Conservation (phyloP, 2,797 vertebrate species). For the Benthosema pterotum region DNA sequence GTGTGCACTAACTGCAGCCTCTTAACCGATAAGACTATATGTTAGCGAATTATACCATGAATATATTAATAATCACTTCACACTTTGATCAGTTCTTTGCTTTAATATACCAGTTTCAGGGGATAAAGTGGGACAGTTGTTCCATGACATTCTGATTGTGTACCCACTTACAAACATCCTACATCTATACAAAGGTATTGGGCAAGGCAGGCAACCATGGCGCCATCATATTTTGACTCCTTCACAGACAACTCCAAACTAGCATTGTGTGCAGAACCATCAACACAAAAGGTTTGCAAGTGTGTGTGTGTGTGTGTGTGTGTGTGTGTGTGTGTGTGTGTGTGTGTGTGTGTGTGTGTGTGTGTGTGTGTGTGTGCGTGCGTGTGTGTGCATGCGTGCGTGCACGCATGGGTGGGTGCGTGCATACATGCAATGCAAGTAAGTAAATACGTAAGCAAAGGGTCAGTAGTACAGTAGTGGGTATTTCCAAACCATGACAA, state of each 20-base stretch:
- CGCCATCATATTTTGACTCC: slow-evolving; percentile 63
- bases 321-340: no score
- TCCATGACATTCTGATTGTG: not conserved
- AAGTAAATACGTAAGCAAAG: slow-evolving; percentile 35
- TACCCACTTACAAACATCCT: not conserved
- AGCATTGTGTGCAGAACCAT: slow-evolving; percentile 54
- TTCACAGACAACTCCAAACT: slow-evolving; percentile 46
- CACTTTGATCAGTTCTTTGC: not conserved
- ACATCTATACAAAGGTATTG: slow-evolving; percentile 51
- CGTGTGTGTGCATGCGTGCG: no score
- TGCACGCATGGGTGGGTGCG: no score
- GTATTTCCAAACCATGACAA: no score
- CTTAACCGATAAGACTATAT: no score
- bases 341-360: no score
- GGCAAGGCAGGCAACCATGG: slow-evolving; percentile 37
- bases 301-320: no score
- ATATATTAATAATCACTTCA: not conserved
- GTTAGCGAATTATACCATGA: not conserved
- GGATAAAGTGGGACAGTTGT: not conserved
- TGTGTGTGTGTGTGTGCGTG: no score
- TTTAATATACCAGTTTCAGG: not conserved
- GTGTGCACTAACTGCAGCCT: no score
- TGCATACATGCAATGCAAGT: no score
- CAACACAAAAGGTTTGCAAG: slow-evolving; percentile 34
- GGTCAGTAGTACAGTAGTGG: slow-evolving; percentile 35